phyloP scores from a whole-genome alignment of 2,113 vertebrate species.

The Cercocebus atys region DNA sequence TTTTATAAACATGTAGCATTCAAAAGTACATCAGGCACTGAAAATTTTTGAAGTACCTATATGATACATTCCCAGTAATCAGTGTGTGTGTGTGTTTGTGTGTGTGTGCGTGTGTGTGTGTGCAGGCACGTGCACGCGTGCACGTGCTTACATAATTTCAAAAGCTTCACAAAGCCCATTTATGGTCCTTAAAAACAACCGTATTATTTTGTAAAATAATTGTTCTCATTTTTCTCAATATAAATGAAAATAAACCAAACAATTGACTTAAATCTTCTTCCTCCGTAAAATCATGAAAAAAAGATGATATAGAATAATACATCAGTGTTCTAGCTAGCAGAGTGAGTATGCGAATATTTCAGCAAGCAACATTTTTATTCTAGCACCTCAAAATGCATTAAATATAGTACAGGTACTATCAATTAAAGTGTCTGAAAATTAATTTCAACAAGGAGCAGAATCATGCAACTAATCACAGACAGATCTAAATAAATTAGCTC shows the following conservation, averaged over 20 bases:
- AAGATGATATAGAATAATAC: background rate
- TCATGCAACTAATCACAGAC: slow-evolving; percentile 79
- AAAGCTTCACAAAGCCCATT: background rate
- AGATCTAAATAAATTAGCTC: slow-evolving; percentile 77
- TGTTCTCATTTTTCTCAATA: background rate
- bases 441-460: slow-evolving; percentile 76
- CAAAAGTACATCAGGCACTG: background rate
- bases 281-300: background rate
- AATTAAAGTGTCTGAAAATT: slow-evolving; percentile 79
- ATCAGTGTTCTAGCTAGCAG: slow-evolving; percentile 9
- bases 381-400: slow-evolving; percentile 68
- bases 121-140: background rate
- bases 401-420: slow-evolving; percentile 71
- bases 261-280: background rate
- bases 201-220: slow-evolving; percentile 7
- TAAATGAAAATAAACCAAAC: background rate
- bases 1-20: background rate
- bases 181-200: background rate
- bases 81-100: background rate
- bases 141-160: background rate
- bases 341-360: slow-evolving; percentile 52
- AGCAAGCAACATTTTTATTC: slow-evolving; percentile 42
- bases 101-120: accelerated
- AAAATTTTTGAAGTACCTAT: background rate
- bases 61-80: background rate